Evolutionary conservation across 2,888 invertebrate species (phyloP).

Genomic region (Hypomecis punctinalis): DNA sequence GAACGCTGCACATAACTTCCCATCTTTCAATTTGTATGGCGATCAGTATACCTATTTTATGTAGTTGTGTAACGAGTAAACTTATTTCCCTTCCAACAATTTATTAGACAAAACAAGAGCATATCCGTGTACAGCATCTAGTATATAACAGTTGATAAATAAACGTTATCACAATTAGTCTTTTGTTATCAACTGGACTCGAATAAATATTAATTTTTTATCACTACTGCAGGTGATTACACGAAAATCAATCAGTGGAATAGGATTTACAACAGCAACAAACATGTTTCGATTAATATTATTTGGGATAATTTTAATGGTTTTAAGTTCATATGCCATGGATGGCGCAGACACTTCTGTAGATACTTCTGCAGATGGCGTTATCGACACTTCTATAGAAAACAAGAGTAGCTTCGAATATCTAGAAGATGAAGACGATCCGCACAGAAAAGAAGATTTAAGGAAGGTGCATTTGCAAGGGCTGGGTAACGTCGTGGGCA

Average conservation of each 20-base stretch:
- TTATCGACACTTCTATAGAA: too few relatives aligned
- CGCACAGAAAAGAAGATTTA: slow-evolving; percentile 48
- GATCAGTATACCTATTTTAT: too few relatives aligned
- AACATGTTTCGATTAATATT: slow-evolving; percentile 57
- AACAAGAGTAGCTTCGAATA: too few relatives aligned
- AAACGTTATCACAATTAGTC: slow-evolving; percentile 13
- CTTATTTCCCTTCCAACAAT: too few relatives aligned
- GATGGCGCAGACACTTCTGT: too few relatives aligned
- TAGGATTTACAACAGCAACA: slow-evolving; percentile 29
- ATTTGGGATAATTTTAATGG: slow-evolving; percentile 45
- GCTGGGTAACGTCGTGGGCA: slow-evolving; percentile 62
- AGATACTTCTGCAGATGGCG: too few relatives aligned
- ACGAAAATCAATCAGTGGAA: slow-evolving; percentile 29
- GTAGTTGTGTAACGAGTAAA: too few relatives aligned
- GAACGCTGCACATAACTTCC: too few relatives aligned
- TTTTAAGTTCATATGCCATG: slow-evolving; percentile 43
- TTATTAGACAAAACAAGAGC: too few relatives aligned
- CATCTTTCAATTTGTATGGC: too few relatives aligned
- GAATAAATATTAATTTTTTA: slow-evolving; percentile 27
- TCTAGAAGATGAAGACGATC: too few relatives aligned
- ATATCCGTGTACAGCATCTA: too few relatives aligned
- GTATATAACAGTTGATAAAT: slow-evolving; percentile 4
- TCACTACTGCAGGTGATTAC: slow-evolving; percentile 21
- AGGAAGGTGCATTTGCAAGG: slow-evolving; percentile 61
- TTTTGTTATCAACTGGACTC: slow-evolving; percentile 11